Evolutionary conservation across 2,888 invertebrate genomes (phyloP).

Genomic region (Gandaritis pyraliata): DNA sequence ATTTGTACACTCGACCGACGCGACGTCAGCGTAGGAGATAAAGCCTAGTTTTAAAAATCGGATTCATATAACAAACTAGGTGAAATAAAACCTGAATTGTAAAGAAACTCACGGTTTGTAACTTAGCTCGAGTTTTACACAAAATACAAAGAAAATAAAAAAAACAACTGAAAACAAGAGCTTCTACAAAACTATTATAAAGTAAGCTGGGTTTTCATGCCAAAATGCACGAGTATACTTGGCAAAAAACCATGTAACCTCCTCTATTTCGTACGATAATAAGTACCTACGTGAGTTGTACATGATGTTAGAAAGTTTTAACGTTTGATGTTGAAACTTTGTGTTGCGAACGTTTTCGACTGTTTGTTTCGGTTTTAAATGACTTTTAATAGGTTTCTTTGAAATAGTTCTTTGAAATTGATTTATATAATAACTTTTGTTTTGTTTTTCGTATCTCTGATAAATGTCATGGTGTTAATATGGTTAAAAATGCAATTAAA

Average conservation of each 20-base stretch:
- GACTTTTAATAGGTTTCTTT: conserved; percentile 40
- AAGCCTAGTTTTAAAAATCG: too few relatives aligned
- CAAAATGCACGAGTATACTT: conserved; percentile 21
- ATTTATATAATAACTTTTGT: conserved; percentile 19
- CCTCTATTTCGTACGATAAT: conserved; percentile 22
- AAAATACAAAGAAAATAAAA: too few relatives aligned
- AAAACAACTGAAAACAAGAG: too few relatives aligned
- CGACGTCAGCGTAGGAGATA: too few relatives aligned
- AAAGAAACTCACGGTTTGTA: too few relatives aligned
- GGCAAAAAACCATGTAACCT: conserved; percentile 22
- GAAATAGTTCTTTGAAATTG: conserved; percentile 35
- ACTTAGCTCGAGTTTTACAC: too few relatives aligned
- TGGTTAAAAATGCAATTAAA: too few relatives aligned
- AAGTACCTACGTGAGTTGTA: conserved; percentile 30
- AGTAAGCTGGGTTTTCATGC: conserved; percentile 13
- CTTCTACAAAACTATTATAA: conserved; percentile 1
- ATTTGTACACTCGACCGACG: too few relatives aligned
- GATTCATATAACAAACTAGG: too few relatives aligned
- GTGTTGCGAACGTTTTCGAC: conserved; percentile 31
- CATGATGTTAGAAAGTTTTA: conserved; percentile 31
- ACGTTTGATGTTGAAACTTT: conserved; percentile 36
- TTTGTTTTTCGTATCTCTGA: too few relatives aligned
- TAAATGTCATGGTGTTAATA: too few relatives aligned
- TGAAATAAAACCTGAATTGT: too few relatives aligned
- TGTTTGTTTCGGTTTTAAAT: conserved; percentile 33